A percentile compares a stretch with the other conserved stretches of the same genome.
Conservation (phyloP, 2,113 vertebrate species). For the Mirounga angustirostris region DNA sequence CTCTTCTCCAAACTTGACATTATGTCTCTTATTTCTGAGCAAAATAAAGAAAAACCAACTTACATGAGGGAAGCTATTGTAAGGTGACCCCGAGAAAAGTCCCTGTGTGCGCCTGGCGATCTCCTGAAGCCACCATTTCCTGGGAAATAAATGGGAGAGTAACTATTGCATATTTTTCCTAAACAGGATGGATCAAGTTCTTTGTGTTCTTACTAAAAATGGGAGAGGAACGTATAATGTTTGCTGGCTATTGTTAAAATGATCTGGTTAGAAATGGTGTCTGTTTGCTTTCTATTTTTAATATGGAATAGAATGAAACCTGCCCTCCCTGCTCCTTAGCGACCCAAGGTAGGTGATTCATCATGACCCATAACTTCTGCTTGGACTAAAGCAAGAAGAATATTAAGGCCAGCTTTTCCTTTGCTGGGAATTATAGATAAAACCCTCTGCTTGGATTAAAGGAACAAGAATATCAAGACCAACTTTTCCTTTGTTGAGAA, state of each 20-base stretch:
- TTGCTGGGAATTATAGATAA: not conserved
- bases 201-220: not conserved
- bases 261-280: not conserved
- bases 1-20: not conserved
- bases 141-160: not conserved
- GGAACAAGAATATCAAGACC: not conserved
- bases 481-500: not conserved
- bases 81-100: not conserved
- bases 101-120: not conserved
- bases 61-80: not conserved
- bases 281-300: not conserved
- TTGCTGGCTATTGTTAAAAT: not conserved
- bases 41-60: not conserved
- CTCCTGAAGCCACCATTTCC: not conserved
- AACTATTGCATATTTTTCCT: not conserved
- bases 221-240: fast-evolving
- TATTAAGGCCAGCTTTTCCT: not conserved
- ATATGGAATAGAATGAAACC: not conserved
- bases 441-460: not conserved
- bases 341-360: not conserved
- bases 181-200: not conserved
- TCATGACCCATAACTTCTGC: not conserved
- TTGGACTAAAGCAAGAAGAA: not conserved
- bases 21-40: not conserved
- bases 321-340: not conserved